phyloP scores from a whole-genome alignment of 2,888 invertebrate genomes.

The Oxycera nigricornis region DNA sequence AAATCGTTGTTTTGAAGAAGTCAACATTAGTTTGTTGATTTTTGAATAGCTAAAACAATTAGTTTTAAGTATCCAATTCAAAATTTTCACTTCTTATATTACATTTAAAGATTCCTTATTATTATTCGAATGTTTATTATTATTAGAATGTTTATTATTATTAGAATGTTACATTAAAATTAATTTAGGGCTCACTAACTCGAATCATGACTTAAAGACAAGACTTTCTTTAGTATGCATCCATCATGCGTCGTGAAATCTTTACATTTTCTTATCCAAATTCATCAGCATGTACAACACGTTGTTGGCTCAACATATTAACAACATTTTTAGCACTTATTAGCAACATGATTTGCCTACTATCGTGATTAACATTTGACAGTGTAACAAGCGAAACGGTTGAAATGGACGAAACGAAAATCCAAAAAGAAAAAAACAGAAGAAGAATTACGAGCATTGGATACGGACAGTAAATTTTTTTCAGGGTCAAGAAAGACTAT shows the following conservation, averaged over 20 bases:
- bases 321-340: conserved; percentile 11
- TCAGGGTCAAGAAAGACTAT: conserved; percentile 2
- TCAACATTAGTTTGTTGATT: too few species aligned
- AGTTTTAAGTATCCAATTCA: too few species aligned
- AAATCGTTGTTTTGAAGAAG: too few species aligned
- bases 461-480: conserved; percentile 12
- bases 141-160: too few species aligned
- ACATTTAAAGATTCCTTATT: too few species aligned
- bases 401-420: neutral
- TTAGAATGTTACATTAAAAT: too few species aligned
- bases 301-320: conserved; percentile 14
- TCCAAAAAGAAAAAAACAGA: too few species aligned
- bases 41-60: too few species aligned
- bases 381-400: neutral
- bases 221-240: neutral
- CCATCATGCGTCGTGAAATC: neutral
- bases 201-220: too few species aligned
- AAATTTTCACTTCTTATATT: too few species aligned
- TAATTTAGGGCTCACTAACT: too few species aligned
- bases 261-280: neutral
- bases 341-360: neutral
- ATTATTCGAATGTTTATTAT: too few species aligned
- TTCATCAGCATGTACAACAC: neutral
- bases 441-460: neutral
- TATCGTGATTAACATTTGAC: neutral